Conservation (phyloP, 2,888 invertebrate species). For the Penaeus monodon region DNA sequence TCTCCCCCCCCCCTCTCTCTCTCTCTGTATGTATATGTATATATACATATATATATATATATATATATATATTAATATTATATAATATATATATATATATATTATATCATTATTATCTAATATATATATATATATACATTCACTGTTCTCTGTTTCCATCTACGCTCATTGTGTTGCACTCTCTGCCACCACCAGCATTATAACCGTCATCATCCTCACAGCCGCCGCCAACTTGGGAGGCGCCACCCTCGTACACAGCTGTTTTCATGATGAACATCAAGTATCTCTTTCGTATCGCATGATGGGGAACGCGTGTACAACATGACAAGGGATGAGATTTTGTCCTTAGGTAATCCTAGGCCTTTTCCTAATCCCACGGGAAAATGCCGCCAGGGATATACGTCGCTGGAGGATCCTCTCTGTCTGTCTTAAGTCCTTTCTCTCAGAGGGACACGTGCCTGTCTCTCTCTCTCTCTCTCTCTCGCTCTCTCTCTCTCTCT, state of each 20-base stretch:
- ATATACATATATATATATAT: not conserved
- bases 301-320: not conserved
- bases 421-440: too few relatives aligned
- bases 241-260: too few relatives aligned
- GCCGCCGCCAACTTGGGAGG: too few relatives aligned
- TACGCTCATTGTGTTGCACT: not conserved
- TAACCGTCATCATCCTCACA: too few relatives aligned
- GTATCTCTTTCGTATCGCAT: not conserved
- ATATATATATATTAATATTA: not conserved
- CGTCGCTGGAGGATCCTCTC: too few relatives aligned
- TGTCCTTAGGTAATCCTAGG: too few relatives aligned
- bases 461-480: not conserved
- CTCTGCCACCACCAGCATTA: not conserved
- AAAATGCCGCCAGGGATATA: too few relatives aligned
- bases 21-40: not conserved
- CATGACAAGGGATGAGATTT: not conserved
- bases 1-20: not conserved
- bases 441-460: too few relatives aligned
- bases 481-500: not conserved
- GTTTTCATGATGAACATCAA: too few relatives aligned
- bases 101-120: too few relatives aligned
- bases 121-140: not conserved
- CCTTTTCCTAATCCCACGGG: too few relatives aligned
- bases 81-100: slow-evolving; percentile 1
- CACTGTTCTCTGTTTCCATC: not conserved